phyloP scores from a whole-genome alignment of 2,113 vertebrate genomes.

The Cranoglanis bouderius region DNA sequence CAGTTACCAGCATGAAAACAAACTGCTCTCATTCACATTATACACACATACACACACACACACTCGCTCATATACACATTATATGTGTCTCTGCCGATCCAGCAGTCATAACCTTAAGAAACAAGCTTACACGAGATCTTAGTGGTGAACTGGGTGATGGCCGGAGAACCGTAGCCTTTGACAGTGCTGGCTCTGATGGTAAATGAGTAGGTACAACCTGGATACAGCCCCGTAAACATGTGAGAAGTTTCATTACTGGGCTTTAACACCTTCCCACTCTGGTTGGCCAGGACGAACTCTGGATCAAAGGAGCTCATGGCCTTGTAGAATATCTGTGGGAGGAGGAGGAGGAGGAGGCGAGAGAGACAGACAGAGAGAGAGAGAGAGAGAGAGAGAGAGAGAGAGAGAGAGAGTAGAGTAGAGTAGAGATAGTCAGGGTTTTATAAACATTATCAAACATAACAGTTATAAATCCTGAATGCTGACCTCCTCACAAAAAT shows the following conservation, averaged over 20 bases:
- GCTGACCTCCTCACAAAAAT: not conserved
- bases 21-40: not conserved
- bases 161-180: slow-evolving; percentile 91
- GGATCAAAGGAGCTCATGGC: slow-evolving; percentile 97
- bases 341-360: not conserved
- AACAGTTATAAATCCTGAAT: not conserved
- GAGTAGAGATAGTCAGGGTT: not conserved
- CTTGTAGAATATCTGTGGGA: slow-evolving; percentile 92
- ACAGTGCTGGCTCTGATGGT: slow-evolving; percentile 92
- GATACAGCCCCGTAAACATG: slow-evolving; percentile 86
- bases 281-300: slow-evolving; percentile 93
- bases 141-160: slow-evolving; percentile 91
- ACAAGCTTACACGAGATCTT: slow-evolving; percentile 89
- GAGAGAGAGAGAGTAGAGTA: not conserved
- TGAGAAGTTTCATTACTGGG: slow-evolving; percentile 92
- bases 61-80: not conserved
- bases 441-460: not conserved
- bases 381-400: not conserved
- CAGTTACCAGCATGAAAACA: not conserved
- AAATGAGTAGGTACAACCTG: slow-evolving; percentile 96
- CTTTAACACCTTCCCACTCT: slow-evolving; percentile 92
- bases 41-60: slow-evolving; percentile 4
- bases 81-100: not conserved
- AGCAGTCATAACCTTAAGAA: not conserved
- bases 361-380: not conserved